These are phyloP conservation scores for Antheraea pernyi DNA, from an alignment of 1,140 invertebrate species.

Conservation along the genomic window DNA sequence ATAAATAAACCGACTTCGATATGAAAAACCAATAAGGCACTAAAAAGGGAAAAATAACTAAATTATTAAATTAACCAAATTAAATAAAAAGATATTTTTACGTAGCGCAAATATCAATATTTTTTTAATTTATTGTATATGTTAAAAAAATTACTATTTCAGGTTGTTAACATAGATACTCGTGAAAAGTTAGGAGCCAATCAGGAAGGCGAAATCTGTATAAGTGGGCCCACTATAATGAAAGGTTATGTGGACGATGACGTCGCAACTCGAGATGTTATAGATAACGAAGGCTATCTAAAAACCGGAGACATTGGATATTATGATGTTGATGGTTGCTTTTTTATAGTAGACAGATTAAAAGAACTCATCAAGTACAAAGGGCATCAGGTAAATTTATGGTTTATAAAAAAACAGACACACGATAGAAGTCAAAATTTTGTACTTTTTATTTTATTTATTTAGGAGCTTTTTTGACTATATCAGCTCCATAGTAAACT, in stretches of 20 bases:
- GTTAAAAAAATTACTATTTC: background rate
- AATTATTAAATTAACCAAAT: too few species aligned
- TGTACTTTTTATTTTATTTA: too few species aligned
- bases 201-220: slow-evolving; percentile 81
- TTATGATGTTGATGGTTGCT: slow-evolving; percentile 83
- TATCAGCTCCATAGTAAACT: too few species aligned
- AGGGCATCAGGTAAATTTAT: slow-evolving; percentile 82
- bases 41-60: too few species aligned
- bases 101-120: too few species aligned
- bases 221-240: slow-evolving; percentile 81
- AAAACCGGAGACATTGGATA: slow-evolving; percentile 89
- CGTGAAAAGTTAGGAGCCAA: slow-evolving; percentile 78
- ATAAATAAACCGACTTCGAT: too few species aligned
- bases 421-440: too few species aligned
- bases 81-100: too few species aligned
- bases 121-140: too few species aligned
- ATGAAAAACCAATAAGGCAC: too few species aligned
- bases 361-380: slow-evolving; percentile 92
- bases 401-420: too few species aligned
- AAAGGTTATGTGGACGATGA: slow-evolving; percentile 83
- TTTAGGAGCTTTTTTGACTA: too few species aligned
- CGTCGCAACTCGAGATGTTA: slow-evolving; percentile 80
- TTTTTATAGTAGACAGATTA: slow-evolving; percentile 86
- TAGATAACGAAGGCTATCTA: slow-evolving; percentile 86
- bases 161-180: slow-evolving; percentile 79